Conservation (phyloP, 2,888 invertebrate species). For the Trissoscelio sp. region DNA sequence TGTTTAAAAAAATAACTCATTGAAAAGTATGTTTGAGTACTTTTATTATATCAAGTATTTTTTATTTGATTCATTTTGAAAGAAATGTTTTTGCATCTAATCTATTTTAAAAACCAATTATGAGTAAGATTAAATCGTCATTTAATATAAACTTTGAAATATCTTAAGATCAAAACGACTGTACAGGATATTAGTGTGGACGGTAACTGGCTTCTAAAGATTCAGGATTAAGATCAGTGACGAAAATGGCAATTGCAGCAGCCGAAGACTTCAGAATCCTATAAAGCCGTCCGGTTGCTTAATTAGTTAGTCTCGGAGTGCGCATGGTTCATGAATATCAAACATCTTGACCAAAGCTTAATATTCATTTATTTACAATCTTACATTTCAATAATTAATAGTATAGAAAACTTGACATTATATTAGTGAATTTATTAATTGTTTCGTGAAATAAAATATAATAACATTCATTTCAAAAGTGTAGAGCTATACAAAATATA, state of each 20-base stretch:
- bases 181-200: slow-evolving; percentile 8
- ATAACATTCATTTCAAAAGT: too few relatives aligned
- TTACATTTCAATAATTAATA: too few relatives aligned
- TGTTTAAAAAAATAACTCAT: too few relatives aligned
- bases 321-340: background rate
- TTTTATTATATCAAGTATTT: too few relatives aligned
- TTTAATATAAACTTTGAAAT: slow-evolving; percentile 19
- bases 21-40: too few relatives aligned
- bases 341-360: background rate
- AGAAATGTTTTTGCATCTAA: too few relatives aligned
- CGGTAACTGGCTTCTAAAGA: slow-evolving; percentile 24
- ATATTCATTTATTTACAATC: too few relatives aligned
- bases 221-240: slow-evolving; percentile 25
- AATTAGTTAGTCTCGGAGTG: slow-evolving; percentile 8
- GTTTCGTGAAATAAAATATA: too few relatives aligned
- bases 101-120: background rate
- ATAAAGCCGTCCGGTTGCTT: slow-evolving; percentile 10
- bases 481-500: too few relatives aligned
- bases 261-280: slow-evolving; percentile 23
- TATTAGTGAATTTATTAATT: too few relatives aligned
- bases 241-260: slow-evolving; percentile 20
- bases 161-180: slow-evolving; percentile 13
- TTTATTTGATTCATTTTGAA: too few relatives aligned
- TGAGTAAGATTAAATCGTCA: background rate
- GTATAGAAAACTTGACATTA: too few relatives aligned